Base-by-base conservation (phyloP, 2,797 vertebrate genomes). In the Sciurus vulgaris region DNA sequence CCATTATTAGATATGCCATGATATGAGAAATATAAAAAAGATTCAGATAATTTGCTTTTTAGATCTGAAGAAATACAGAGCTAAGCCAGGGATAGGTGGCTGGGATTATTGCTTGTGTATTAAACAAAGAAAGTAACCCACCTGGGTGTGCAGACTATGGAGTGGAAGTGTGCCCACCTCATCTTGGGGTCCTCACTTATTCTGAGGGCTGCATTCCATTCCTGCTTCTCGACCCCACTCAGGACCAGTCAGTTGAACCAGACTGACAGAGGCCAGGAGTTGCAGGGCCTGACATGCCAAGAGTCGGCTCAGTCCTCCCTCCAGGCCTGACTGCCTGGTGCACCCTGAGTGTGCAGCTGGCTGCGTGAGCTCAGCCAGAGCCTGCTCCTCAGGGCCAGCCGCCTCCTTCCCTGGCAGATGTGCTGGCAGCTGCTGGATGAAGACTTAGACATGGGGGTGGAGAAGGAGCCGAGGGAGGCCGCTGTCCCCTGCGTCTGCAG, bases 141-240 rank as follows among this genome's bases (percentile, higher is more conserved):
- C 2, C 1, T 35, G 65, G 17, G 3, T 4, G 20, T 59, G 33
- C 9, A 22, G 24, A 26, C 9, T 1, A 35, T 1, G 30, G 33
- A 1, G 1, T 4, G 4, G 41, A 26, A 30, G 0, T 0, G 3
- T 1, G 0, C 15, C 33, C 7, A 6, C 69, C 1, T 61, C 3
- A 5, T 7, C 38, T 17, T 1, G 1, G 20, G 65, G 41, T 56
- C 83, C 33, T 15, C 13, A 1, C 15, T 22, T 17, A 44, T 28
- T 9, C 61, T 26, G 5, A 6, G n/a, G 4, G 12, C 24, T 7
- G 6, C 59, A 26, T 61, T 26, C 59, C 12, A 0, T 56, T 65
- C 54, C 79, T 1, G 17, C 26, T 65, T 38, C 51, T 15, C 6
- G 41, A 35, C 9, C 47, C 41, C 15, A 35, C 28, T 10, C 1